Base-by-base conservation (phyloP, 1,140 invertebrate species). In the Kradibia gibbosae region DNA sequence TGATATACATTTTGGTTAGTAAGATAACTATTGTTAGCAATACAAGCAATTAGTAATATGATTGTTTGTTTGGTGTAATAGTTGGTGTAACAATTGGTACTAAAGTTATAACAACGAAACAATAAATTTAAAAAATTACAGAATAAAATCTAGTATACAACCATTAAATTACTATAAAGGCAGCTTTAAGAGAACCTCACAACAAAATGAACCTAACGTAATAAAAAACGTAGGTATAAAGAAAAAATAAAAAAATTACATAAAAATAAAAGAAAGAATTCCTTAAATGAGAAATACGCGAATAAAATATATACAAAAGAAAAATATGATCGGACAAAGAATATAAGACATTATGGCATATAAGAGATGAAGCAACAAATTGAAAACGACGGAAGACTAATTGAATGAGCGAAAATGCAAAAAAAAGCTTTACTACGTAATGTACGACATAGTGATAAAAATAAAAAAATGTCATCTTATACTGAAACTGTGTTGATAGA, bases 221-320 rank as follows among this genome's bases (percentile, higher is more conserved):
- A n/a, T 72, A 42, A 57, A 36, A 17, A 31, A 72, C 36, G 20
- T 5, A 57, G 50, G 72, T 79, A 60, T n/a, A 39, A 28, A 48
- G 45, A n/a, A 62, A 60, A 80, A 48, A 77, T 73, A 80, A 73
- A 42, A 80, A 50, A 72, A 80, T 73, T n/a, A 80, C 60, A 80
- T 71, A 36, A 71, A 78, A 39, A 45, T 42, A 48, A 53, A 25
- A n/a, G 31, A 34, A n/a, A 53, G 28, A n/a, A 70, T 78, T 39
- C 50, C 10, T 36, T 17, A 31, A 48, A 36, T 70, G 53, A 53
- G 65, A 78, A 31, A 78, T 55, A 71, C n/a, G 31, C 70, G 31
- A 50, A 70, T 34, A 0, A 57, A 45, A 20, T 57, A 36, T 8
- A 65, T 34, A 22, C 22, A 50, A 31, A 48, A 65, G 31, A 53